Conservation (phyloP, 1,140 invertebrate species). For the Neotoxoptera formosana region DNA sequence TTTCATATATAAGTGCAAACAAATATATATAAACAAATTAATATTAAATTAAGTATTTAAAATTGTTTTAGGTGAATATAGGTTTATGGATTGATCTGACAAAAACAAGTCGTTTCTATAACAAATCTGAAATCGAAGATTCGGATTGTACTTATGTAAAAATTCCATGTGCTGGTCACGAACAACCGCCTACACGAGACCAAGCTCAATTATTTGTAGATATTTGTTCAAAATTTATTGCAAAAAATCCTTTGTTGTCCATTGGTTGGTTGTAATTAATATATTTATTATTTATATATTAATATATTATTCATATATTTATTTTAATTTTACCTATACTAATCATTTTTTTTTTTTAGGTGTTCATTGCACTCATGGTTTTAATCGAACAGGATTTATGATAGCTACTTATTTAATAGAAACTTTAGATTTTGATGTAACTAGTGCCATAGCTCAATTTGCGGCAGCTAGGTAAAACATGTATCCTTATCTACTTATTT, state of each 20-base stretch:
- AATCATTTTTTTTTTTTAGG: slow-evolving; percentile 63
- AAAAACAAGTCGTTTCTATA: slow-evolving; percentile 93
- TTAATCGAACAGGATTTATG: slow-evolving; percentile 96
- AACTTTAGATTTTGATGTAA: slow-evolving; percentile 77
- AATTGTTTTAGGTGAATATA: slow-evolving; percentile 75
- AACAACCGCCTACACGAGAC: slow-evolving; percentile 78
- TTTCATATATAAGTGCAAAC: not conserved
- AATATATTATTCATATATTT: too few species aligned
- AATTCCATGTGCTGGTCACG: slow-evolving; percentile 85
- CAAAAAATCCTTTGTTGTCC: slow-evolving; percentile 78
- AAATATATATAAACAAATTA: not conserved
- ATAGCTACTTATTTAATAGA: slow-evolving; percentile 91
- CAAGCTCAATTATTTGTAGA: slow-evolving; percentile 82
- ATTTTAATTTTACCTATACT: not conserved
- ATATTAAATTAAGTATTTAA: not conserved
- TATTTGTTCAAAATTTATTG: slow-evolving; percentile 80
- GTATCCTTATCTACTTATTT: not conserved
- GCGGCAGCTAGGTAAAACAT: slow-evolving; percentile 69
- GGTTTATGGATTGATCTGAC: slow-evolving; percentile 97
- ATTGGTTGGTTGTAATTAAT: slow-evolving; percentile 68
- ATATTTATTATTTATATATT: too few species aligned
- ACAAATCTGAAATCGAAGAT: slow-evolving; percentile 78
- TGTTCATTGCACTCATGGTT: slow-evolving; percentile 99
- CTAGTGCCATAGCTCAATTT: slow-evolving; percentile 82
- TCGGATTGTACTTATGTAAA: slow-evolving; percentile 83